A percentile compares a stretch with the other conserved stretches of the same genome.
Evolutionary conservation across 2,888 invertebrate genomes (phyloP).

Genomic region (Automeris io): DNA sequence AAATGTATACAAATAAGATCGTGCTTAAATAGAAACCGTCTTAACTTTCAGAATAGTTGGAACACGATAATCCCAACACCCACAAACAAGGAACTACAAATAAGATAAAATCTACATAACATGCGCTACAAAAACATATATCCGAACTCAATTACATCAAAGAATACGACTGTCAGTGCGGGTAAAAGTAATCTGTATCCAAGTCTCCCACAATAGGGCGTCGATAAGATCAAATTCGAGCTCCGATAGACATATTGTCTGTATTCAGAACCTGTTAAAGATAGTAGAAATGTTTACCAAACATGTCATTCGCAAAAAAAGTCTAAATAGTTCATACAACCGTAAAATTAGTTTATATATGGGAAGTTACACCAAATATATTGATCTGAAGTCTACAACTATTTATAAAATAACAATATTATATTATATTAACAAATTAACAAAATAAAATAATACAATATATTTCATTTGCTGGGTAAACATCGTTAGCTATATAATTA

Average conservation of each 20-base stretch:
- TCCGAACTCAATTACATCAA: constrained; percentile 23
- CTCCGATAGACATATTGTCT: constrained; percentile 61
- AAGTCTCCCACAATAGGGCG: constrained; percentile 45
- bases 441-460: no score
- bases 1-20: no score
- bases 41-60: background rate
- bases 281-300: constrained; percentile 63
- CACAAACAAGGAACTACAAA: constrained; percentile 22
- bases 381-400: no score
- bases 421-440: no score
- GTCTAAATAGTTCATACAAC: constrained; percentile 42
- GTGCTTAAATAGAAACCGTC: no score
- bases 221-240: constrained; percentile 64
- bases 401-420: no score
- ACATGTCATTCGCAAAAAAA: constrained; percentile 57
- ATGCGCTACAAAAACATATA: constrained; percentile 16
- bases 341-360: constrained; percentile 54
- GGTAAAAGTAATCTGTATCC: constrained; percentile 43
- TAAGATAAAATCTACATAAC: constrained; percentile 14
- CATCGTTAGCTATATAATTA: no score
- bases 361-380: background rate
- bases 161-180: constrained; percentile 38
- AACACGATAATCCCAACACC: constrained; percentile 18
- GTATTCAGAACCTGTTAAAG: constrained; percentile 41
- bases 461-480: no score